Evolutionary conservation across 2,888 invertebrate species (phyloP).

Genomic region (Dilophus febrilis): DNA sequence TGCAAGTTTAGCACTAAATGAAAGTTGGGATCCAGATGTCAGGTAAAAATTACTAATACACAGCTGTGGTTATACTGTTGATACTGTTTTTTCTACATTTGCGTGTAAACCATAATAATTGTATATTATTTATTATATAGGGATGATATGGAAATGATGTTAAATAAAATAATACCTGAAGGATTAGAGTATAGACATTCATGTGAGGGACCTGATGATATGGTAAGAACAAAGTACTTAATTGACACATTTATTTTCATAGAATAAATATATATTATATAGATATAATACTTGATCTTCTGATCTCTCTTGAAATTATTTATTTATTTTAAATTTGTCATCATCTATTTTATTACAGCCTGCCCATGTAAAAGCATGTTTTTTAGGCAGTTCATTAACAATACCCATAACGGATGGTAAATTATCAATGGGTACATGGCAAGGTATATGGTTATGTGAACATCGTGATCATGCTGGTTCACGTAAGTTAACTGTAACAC

Average conservation of each 20-base stretch:
- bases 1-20: constrained; percentile 91
- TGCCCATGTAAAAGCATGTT: constrained; percentile 92
- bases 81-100: no score
- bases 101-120: not conserved
- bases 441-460: constrained; percentile 96
- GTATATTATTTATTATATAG: constrained; percentile 26
- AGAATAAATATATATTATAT: no score
- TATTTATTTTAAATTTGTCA: no score
- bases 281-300: no score
- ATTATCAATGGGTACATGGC: constrained; percentile 91
- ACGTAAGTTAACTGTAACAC: constrained; percentile 72
- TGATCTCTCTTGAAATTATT: no score
- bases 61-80: no score
- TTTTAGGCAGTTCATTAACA: constrained; percentile 86
- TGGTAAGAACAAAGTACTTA: no score
- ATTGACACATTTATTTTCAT: no score
- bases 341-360: constrained; percentile 46
- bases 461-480: constrained; percentile 92
- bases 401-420: constrained; percentile 94
- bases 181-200: constrained; percentile 90
- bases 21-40: constrained; percentile 97
- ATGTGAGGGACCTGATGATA: constrained; percentile 96
- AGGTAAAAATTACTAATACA: constrained; percentile 26
- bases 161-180: constrained; percentile 97
- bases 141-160: constrained; percentile 99